These are phyloP conservation scores for Margaritifera margaritifera DNA, from an alignment of 2,888 invertebrate species.

Conservation along the genomic window DNA sequence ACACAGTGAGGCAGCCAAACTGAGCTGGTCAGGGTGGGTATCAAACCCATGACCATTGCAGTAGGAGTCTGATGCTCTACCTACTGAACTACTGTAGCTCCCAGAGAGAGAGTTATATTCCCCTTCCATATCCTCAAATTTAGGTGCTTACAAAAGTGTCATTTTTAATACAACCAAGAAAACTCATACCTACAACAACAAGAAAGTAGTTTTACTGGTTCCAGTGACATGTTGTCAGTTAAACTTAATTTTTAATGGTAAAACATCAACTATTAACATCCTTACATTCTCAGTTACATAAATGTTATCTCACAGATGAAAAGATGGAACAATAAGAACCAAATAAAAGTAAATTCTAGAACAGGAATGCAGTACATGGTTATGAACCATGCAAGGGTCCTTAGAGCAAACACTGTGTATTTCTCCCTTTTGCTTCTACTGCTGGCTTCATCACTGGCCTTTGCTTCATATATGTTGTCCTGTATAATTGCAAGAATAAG, in stretches of 20 bases:
- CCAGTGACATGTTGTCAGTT: too few relatives aligned
- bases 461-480: conserved; percentile 52
- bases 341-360: not conserved
- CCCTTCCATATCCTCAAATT: too few relatives aligned
- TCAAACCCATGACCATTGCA: too few relatives aligned
- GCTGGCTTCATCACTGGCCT: conserved; percentile 34
- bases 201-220: not conserved
- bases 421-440: conserved; percentile 38
- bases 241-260: not conserved
- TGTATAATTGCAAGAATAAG: conserved; percentile 11
- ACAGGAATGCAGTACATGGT: conserved; percentile 40
- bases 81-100: too few relatives aligned
- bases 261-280: conserved; percentile 6
- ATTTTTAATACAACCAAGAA: too few relatives aligned
- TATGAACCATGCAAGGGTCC: conserved; percentile 51
- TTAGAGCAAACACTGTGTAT: conserved; percentile 26
- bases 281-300: not conserved
- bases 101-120: too few relatives aligned
- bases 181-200: not conserved
- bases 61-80: too few relatives aligned
- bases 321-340: not conserved
- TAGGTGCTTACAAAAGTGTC: too few relatives aligned
- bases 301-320: not conserved
- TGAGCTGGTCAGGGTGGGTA: too few relatives aligned
- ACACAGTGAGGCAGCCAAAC: too few relatives aligned